These are phyloP conservation scores for Lagorchestes hirsutus DNA, from an alignment of 2,797 vertebrate species.

Conservation along the genomic window DNA sequence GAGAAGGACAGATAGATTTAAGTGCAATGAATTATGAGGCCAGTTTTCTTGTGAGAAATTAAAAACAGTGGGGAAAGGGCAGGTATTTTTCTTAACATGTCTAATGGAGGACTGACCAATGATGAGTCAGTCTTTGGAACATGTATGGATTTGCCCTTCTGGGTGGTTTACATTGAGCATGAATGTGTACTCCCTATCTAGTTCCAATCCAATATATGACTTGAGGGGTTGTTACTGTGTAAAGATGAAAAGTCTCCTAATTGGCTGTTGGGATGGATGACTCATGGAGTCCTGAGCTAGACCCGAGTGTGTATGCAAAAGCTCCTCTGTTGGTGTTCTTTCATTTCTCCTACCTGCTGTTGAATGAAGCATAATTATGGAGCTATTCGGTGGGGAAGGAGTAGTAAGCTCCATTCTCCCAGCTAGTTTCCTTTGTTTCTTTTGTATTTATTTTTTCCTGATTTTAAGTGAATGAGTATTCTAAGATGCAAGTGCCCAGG, in stretches of 20 bases:
- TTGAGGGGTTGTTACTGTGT: not conserved
- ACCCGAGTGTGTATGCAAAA: no score
- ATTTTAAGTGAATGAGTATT: not conserved
- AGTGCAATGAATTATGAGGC: not conserved
- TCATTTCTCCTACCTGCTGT: not conserved
- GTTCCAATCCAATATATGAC: not conserved
- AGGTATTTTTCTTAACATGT: not conserved
- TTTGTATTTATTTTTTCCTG: not conserved
- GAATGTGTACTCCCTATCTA: not conserved
- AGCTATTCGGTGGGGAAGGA: not conserved
- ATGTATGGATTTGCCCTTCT: not conserved
- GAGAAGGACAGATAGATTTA: not conserved
- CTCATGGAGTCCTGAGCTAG: not conserved
- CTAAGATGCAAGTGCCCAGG: not conserved
- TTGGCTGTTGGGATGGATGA: not conserved
- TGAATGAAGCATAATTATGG: not conserved
- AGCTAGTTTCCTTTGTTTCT: not conserved
- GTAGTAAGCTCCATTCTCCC: not conserved
- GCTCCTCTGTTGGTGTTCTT: no score
- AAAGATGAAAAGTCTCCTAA: not conserved
- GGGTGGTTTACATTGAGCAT: not conserved
- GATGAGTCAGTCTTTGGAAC: not conserved
- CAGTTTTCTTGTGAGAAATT: not conserved
- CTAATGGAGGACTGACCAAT: not conserved
- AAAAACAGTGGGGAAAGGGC: not conserved